Conservation (phyloP, 1,140 invertebrate genomes). For the Drosophila jambulina region DNA sequence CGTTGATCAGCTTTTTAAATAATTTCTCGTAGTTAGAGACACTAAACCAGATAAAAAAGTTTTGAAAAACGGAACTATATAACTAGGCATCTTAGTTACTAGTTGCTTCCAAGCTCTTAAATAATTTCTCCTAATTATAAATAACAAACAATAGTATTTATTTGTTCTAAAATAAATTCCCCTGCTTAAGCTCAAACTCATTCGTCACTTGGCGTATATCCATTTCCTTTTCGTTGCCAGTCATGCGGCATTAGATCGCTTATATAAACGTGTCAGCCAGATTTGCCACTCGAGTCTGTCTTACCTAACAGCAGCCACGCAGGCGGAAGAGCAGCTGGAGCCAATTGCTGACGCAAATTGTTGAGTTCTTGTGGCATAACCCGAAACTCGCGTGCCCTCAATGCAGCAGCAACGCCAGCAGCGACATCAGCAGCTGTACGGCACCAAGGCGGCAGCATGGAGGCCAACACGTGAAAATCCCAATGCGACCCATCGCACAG, state of each 20-base stretch:
- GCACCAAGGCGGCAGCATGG: conserved; percentile 32
- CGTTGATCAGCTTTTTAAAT: background rate
- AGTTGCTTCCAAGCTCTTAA: background rate
- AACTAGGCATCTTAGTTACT: background rate
- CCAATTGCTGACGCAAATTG: conserved; percentile 74
- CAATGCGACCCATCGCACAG: conserved; percentile 23
- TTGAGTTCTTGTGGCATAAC: conserved; percentile 70
- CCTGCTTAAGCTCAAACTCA: background rate
- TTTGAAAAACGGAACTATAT: background rate
- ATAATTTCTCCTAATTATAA: background rate
- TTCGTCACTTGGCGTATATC: background rate
- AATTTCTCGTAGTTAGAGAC: too few species aligned
- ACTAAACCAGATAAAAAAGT: background rate
- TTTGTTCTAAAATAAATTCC: background rate
- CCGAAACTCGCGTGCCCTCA: conserved; percentile 54
- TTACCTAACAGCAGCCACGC: conserved; percentile 36
- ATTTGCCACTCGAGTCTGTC: conserved; percentile 25
- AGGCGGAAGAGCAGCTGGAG: conserved; percentile 26
- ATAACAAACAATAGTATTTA: background rate
- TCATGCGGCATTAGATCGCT: conserved; percentile 32
- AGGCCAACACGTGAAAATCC: conserved; percentile 63
- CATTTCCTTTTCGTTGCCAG: conserved; percentile 20
- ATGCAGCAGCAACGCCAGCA: conserved; percentile 14
- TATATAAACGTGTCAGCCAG: conserved; percentile 47
- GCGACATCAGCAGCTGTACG: conserved; percentile 25